phyloP scores from a whole-genome alignment of 2,797 vertebrate species.

The Tachyglossus aculeatus region DNA sequence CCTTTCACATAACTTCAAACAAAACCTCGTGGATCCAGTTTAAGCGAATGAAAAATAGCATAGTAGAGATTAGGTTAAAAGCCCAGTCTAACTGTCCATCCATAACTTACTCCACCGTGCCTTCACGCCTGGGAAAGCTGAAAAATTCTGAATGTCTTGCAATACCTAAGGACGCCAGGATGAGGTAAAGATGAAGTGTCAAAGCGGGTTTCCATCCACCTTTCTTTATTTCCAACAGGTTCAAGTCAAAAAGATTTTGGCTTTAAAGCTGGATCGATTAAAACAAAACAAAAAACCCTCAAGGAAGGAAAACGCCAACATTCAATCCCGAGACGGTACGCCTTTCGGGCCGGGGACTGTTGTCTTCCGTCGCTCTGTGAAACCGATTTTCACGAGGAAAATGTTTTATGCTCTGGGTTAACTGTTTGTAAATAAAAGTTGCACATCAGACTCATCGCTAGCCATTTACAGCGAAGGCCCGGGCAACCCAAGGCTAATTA shows the following conservation, averaged over 20 bases:
- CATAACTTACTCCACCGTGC: conserved; percentile 2
- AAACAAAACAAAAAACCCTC: conserved; percentile 7
- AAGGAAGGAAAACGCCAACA: neutral
- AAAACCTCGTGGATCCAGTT: no score
- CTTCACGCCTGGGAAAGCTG: neutral
- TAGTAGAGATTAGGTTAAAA: no score
- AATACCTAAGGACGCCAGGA: neutral
- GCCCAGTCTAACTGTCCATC: no score
- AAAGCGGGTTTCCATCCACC: conserved; percentile 20
- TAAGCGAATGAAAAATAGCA: no score
- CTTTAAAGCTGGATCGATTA: neutral
- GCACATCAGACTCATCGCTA: conserved; percentile 41
- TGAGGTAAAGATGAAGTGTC: conserved; percentile 19
- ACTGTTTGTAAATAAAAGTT: conserved; percentile 53
- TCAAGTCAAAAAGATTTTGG: conserved; percentile 33
- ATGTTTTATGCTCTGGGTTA: conserved; percentile 20
- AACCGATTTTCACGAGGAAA: conserved; percentile 8
- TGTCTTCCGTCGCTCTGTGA: conserved; percentile 6
- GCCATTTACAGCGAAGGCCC: conserved; percentile 15
- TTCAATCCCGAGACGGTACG: conserved; percentile 24
- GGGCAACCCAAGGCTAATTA: conserved; percentile 17
- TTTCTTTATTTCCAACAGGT: conserved; percentile 54
- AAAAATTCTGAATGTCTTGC: conserved; percentile 16
- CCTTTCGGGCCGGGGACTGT: conserved; percentile 15
- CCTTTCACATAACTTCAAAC: neutral